A percentile compares a stretch with the other conserved stretches of the same genome.
phyloP scores from a whole-genome alignment of 2,113 vertebrate genomes.

The Phrynosoma platyrhinos region DNA sequence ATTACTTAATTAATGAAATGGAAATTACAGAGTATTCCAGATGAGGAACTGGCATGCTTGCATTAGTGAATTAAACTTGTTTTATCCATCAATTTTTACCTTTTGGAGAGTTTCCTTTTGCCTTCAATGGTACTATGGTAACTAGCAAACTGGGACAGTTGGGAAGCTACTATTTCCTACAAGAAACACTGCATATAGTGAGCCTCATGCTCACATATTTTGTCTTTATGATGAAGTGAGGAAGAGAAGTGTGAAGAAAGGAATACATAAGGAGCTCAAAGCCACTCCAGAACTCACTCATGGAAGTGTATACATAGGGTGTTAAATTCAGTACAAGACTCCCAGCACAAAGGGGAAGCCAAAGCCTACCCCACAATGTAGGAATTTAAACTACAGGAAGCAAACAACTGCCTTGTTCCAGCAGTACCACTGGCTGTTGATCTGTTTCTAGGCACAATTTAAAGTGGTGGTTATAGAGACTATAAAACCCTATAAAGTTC shows the following conservation, averaged over 20 bases:
- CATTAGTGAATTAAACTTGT: not conserved
- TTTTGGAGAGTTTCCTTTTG: not conserved
- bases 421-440: too few relatives aligned
- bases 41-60: not conserved
- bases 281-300: not conserved
- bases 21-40: not conserved
- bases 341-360: too few relatives aligned
- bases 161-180: too few relatives aligned
- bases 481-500: too few relatives aligned
- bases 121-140: not conserved
- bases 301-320: too few relatives aligned
- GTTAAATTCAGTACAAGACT: too few relatives aligned
- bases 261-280: not conserved
- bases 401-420: too few relatives aligned
- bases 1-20: not conserved
- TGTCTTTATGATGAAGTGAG: not conserved
- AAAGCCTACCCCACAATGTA: too few relatives aligned
- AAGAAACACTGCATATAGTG: not conserved
- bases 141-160: not conserved
- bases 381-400: too few relatives aligned
- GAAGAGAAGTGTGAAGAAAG: too few relatives aligned
- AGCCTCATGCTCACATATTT: not conserved
- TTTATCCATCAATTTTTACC: not conserved
- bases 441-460: too few relatives aligned
- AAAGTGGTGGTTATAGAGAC: too few relatives aligned